Percentiles rank a stretch among this genome's conserved stretches.
These are phyloP conservation scores for Nasonovia ribisnigri DNA, from an alignment of 2,888 invertebrate genomes.

Conservation along the genomic window DNA sequence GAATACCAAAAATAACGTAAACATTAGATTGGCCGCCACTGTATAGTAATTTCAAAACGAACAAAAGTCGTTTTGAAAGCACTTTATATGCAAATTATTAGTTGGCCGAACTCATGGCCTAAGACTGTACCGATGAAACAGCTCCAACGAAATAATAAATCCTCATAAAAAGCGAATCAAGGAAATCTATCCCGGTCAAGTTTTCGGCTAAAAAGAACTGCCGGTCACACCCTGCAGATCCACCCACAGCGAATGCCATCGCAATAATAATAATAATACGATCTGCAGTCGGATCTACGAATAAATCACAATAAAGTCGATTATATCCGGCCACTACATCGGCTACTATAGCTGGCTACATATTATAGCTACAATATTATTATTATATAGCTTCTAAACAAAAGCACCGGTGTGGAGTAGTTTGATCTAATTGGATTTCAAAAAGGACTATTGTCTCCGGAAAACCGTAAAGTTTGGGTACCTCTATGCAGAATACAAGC, in stretches of 20 bases:
- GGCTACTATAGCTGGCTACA: too few species aligned
- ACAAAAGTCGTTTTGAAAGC: constrained; percentile 63
- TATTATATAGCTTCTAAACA: neutral
- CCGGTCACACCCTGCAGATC: too few species aligned
- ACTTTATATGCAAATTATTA: constrained; percentile 62
- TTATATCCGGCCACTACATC: constrained; percentile 1
- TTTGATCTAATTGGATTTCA: constrained; percentile 19
- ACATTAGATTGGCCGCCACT: constrained; percentile 35
- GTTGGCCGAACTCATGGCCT: constrained; percentile 39
- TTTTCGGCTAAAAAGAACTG: constrained; percentile 7
- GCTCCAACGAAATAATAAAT: constrained; percentile 38
- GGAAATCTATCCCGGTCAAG: constrained; percentile 47
- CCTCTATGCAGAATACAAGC: neutral
- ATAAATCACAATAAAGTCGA: neutral
- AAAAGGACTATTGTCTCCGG: neutral
- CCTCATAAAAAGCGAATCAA: constrained; percentile 26
- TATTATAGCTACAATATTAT: neutral
- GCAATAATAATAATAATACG: neutral
- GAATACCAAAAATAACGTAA: constrained; percentile 43
- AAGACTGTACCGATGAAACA: constrained; percentile 13
- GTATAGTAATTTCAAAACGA: constrained; percentile 37
- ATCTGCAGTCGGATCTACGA: neutral
- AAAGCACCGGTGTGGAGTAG: neutral
- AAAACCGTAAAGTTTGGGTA: neutral
- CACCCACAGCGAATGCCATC: neutral